These are phyloP conservation scores for Actinia equina DNA, from an alignment of 64 coral and sea anemone species.

Conservation along the genomic window DNA sequence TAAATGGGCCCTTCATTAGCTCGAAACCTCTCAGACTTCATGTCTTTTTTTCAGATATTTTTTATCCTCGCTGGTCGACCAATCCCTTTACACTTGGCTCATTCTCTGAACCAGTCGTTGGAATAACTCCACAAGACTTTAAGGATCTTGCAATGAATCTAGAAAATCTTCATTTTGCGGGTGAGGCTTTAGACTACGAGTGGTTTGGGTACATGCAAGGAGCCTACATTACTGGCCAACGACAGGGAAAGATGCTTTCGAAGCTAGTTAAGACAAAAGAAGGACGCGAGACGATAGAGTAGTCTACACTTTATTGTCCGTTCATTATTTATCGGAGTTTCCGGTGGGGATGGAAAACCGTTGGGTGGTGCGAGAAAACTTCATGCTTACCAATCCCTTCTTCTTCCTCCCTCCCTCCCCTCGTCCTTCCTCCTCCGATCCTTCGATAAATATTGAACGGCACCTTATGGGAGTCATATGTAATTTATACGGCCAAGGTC, in stretches of 20 bases:
- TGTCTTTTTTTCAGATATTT: slow-evolving; percentile 25
- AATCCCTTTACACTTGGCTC: slow-evolving; percentile 23
- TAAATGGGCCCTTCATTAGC: too few species aligned
- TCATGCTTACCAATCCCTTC: too few species aligned
- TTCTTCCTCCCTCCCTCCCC: too few species aligned
- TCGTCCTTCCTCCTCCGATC: too few species aligned
- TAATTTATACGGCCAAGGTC: too few species aligned
- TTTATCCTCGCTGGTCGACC: slow-evolving; percentile 32
- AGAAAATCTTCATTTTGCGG: slow-evolving; percentile 41
- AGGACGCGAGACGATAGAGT: not conserved
- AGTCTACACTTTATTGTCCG: not conserved
- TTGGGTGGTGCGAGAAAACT: too few species aligned
- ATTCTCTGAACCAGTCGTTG: slow-evolving; percentile 32
- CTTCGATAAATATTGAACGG: too few species aligned
- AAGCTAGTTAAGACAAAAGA: not conserved
- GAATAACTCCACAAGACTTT: not conserved
- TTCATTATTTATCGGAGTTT: not conserved
- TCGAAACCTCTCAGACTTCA: too few species aligned
- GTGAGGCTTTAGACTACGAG: slow-evolving; percentile 16
- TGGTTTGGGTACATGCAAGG: slow-evolving; percentile 52
- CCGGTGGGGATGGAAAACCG: too few species aligned
- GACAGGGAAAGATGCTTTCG: slow-evolving; percentile 5
- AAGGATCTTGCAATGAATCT: slow-evolving; percentile 9
- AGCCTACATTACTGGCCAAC: slow-evolving; percentile 6
- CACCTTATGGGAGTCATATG: too few species aligned